These are phyloP conservation scores for Mastomys natalensis DNA, from an alignment of 2,113 vertebrate genomes.

Conservation along the genomic window DNA sequence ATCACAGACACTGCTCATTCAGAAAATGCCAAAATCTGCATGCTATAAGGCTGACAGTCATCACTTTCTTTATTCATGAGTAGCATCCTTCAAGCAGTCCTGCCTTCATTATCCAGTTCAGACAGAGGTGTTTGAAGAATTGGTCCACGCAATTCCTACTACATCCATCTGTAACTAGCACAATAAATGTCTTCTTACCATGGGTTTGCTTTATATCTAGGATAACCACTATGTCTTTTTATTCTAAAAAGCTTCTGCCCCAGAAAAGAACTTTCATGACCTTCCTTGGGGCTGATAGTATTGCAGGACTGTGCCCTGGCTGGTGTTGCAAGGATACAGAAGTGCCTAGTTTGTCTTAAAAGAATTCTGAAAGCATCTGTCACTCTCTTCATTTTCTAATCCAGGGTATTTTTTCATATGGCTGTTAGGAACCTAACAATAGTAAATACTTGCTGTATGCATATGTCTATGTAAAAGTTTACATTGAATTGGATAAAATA, in stretches of 20 bases:
- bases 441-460: neutral
- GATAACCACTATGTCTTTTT: neutral
- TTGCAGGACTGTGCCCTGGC: neutral
- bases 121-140: neutral
- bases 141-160: neutral
- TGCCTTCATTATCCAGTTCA: neutral
- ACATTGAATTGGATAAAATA: neutral
- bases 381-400: neutral
- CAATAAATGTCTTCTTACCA: neutral
- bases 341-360: neutral
- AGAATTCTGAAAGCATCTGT: neutral
- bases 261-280: neutral
- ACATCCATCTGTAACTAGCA: neutral
- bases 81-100: neutral
- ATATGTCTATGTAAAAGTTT: neutral
- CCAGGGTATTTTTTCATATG: neutral
- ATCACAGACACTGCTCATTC: neutral
- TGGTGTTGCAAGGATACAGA: neutral
- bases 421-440: neutral
- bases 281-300: neutral
- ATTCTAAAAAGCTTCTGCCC: neutral
- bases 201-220: neutral
- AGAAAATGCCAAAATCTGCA: conserved; percentile 25
- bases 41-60: neutral
- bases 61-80: conserved; percentile 10